Evolutionary conservation across 2,113 vertebrate genomes (phyloP).

Genomic region (Salvelinus fontinalis): DNA sequence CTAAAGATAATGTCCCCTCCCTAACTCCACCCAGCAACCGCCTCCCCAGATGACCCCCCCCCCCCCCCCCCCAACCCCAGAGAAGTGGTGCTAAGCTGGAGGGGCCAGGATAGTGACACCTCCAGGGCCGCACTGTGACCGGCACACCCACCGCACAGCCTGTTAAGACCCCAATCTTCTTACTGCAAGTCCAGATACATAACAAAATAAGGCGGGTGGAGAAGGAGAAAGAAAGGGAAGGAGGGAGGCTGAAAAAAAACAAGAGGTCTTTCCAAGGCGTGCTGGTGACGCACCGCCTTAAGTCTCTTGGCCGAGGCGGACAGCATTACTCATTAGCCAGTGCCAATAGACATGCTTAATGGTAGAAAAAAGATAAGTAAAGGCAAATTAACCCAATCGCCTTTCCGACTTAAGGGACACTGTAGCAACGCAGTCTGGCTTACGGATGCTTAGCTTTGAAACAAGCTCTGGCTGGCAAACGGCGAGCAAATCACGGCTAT

Average conservation of each 20-base stretch:
- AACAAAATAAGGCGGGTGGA: conserved; percentile 16
- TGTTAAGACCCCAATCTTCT: conserved; percentile 45
- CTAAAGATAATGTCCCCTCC: no score
- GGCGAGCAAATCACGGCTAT: neutral
- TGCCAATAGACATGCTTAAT: neutral
- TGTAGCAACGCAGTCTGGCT: conserved; percentile 11
- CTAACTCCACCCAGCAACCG: neutral
- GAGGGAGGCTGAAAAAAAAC: neutral
- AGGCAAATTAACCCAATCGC: conserved; percentile 20
- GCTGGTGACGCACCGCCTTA: conserved; percentile 10
- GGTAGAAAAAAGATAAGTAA: conserved; percentile 31
- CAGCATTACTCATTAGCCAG: no score
- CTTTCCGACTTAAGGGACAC: conserved; percentile 19
- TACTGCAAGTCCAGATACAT: conserved; percentile 35
- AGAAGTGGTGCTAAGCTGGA: neutral
- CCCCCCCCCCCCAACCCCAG: neutral
- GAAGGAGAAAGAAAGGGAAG: neutral
- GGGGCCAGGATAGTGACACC: neutral
- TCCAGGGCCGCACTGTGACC: neutral
- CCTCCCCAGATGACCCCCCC: no score
- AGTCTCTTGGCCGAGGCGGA: conserved; percentile 27
- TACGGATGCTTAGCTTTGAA: conserved; percentile 26
- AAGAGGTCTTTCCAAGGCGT: conserved; percentile 28
- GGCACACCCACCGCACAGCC: neutral
- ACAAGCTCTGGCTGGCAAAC: neutral